Evolutionary conservation across 2,888 invertebrate genomes (phyloP), one percentile per base, ranked within the genome.

Genomic region (Tanytarsus gracilentus): DNA sequence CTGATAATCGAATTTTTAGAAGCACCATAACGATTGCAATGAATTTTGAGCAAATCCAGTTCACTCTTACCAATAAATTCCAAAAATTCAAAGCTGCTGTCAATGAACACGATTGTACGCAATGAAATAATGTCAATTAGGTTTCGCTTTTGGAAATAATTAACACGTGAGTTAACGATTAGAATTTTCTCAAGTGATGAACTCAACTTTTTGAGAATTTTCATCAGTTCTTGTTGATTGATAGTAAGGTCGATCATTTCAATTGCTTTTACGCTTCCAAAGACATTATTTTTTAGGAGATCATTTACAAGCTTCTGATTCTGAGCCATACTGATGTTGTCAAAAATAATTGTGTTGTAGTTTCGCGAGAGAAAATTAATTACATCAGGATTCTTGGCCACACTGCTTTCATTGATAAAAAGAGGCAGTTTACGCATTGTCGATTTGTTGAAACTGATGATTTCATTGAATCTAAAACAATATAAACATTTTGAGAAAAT

Each of bases 341-440:
- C 39, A 23, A 55, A 14, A 18, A 26, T 40, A 8, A 55, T 25
- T 25, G 55, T 16, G 26, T 55, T 25, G 16, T 16, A 39, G n/a
- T 9, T 14, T 11, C 55, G 40, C 9, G 11, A 6, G 2, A 55
- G 16, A 1, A 4, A 25, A 8, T 36, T 25, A 3, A 53, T 21
- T 14, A 21, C 39, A 4, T 16, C 9, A 16, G 5, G n/a, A 9
- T 26, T n/a, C 16, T 25, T 25, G 5, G 16, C 14, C 6, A 30
- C 6, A 29, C 51, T 30, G 14, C 11, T 7, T 4, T n/a, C 18
- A 7, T 18, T 16, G 27, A 51, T 8, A 2, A 29, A 18, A 2
- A 51, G 30, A 18, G 51, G 36, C 11, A 58, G 58, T n/a, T 44
- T 44, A 9, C 26, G n/a, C 58, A 58, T 58, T 44, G 58, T 48